These are phyloP conservation scores for Agrilus cyanescens DNA, from an alignment of 2,888 invertebrate species.

Conservation along the genomic window DNA sequence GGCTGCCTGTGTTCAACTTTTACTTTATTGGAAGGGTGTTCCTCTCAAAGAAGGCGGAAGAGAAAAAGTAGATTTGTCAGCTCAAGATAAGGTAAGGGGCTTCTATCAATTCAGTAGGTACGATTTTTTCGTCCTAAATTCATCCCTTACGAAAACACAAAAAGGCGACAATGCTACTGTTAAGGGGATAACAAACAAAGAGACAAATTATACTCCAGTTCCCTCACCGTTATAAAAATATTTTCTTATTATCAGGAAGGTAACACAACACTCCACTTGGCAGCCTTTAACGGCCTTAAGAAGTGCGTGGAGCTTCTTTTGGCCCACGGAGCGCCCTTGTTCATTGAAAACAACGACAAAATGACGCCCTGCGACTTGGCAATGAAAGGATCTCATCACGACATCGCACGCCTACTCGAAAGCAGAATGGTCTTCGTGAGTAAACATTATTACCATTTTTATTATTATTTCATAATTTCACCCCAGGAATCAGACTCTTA, in stretches of 20 bases:
- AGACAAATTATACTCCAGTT: too few relatives aligned
- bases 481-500: neutral
- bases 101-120: too few relatives aligned
- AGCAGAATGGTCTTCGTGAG: slow-evolving; percentile 56
- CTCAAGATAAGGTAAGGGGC: slow-evolving; percentile 43
- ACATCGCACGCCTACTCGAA: slow-evolving; percentile 51
- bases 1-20: slow-evolving; percentile 47
- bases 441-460: slow-evolving; percentile 10
- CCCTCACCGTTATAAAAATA: too few relatives aligned
- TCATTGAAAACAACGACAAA: slow-evolving; percentile 49
- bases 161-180: too few relatives aligned
- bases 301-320: slow-evolving; percentile 51
- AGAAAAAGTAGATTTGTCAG: slow-evolving; percentile 45
- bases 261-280: slow-evolving; percentile 56
- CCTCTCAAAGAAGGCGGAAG: slow-evolving; percentile 40
- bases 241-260: slow-evolving; percentile 37
- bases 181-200: too few relatives aligned
- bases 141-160: too few relatives aligned
- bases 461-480: neutral
- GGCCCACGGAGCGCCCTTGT: slow-evolving; percentile 46
- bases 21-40: slow-evolving; percentile 50
- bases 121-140: too few relatives aligned
- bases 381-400: slow-evolving; percentile 44
- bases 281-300: slow-evolving; percentile 48
- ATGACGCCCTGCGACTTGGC: slow-evolving; percentile 55